phyloP scores from a whole-genome alignment of 2,113 vertebrate genomes.

The Phyllopteryx taeniolatus region DNA sequence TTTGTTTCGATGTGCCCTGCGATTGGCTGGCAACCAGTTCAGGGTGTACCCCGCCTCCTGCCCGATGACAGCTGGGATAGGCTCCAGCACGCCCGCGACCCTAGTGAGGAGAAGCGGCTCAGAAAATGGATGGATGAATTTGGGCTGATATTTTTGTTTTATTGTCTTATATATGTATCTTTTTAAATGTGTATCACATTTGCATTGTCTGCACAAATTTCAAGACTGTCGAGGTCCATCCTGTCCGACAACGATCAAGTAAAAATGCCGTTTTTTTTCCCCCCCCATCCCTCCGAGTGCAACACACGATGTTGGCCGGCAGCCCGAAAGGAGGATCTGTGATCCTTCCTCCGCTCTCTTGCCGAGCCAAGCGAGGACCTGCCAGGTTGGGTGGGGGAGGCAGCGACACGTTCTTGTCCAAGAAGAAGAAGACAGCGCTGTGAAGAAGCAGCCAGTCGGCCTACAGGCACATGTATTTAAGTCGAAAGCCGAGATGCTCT shows the following conservation, averaged over 20 bases:
- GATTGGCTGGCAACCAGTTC: too few species aligned
- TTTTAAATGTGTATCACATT: too few species aligned
- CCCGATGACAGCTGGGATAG: too few species aligned
- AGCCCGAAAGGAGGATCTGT: constrained; percentile 68
- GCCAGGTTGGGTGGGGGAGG: constrained; percentile 55
- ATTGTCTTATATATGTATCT: too few species aligned
- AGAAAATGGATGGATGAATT: too few species aligned
- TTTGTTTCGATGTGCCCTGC: too few species aligned
- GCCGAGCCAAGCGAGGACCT: constrained; percentile 56
- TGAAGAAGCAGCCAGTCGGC: constrained; percentile 45
- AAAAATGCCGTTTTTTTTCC: neutral
- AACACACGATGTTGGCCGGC: constrained; percentile 60
- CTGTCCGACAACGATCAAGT: neutral
- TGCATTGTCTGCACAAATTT: neutral
- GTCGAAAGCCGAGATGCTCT: constrained; percentile 44
- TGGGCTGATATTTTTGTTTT: too few species aligned
- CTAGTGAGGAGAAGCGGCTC: too few species aligned
- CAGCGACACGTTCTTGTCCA: constrained; percentile 34
- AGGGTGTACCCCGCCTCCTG: too few species aligned
- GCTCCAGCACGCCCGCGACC: too few species aligned
- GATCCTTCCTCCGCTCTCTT: constrained; percentile 62
- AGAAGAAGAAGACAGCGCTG: constrained; percentile 12
- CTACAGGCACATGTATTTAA: constrained; percentile 56
- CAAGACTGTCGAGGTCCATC: neutral
- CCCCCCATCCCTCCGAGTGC: constrained; percentile 35